These are phyloP conservation scores for Cosmopolites sordidus DNA, from an alignment of 2,888 invertebrate genomes.

Conservation along the genomic window DNA sequence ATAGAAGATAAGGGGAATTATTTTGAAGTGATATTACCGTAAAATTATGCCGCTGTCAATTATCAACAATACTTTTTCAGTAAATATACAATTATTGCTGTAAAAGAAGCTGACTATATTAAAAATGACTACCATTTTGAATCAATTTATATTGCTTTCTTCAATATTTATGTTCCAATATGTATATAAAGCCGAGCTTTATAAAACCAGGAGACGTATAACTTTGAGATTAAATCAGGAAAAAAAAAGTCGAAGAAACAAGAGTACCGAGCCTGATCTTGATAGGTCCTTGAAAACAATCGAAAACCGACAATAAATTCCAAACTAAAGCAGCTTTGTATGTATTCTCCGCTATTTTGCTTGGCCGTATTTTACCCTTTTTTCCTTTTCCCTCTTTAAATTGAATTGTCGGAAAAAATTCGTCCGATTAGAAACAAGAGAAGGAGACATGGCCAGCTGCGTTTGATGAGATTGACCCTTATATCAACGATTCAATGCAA, in stretches of 20 bases:
- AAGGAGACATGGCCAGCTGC: conserved; percentile 24
- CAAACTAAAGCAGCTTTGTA: conserved; percentile 19
- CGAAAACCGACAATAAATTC: conserved; percentile 19
- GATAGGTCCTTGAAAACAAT: conserved; percentile 25
- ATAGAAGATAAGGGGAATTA: no score
- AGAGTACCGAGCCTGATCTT: conserved; percentile 14
- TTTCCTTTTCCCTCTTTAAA: conserved; percentile 6
- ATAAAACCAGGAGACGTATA: conserved; percentile 2
- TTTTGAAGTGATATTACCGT: no score
- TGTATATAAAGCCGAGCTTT: conserved; percentile 1
- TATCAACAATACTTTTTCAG: no score
- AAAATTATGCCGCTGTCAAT: no score
- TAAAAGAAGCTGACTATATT: no score
- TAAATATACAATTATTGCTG: no score
- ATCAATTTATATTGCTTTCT: background rate
- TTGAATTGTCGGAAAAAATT: conserved; percentile 13
- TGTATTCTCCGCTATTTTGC: conserved; percentile 18
- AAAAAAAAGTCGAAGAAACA: conserved; percentile 15
- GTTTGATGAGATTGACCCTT: conserved; percentile 24
- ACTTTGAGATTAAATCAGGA: conserved; percentile 9
- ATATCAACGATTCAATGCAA: conserved; percentile 27
- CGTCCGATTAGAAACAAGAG: conserved; percentile 13
- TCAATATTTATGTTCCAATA: background rate
- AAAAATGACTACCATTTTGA: no score
- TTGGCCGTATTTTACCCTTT: conserved; percentile 7